These are phyloP conservation scores for Bacillus rossius DNA, from an alignment of 1,140 invertebrate species.

Conservation along the genomic window DNA sequence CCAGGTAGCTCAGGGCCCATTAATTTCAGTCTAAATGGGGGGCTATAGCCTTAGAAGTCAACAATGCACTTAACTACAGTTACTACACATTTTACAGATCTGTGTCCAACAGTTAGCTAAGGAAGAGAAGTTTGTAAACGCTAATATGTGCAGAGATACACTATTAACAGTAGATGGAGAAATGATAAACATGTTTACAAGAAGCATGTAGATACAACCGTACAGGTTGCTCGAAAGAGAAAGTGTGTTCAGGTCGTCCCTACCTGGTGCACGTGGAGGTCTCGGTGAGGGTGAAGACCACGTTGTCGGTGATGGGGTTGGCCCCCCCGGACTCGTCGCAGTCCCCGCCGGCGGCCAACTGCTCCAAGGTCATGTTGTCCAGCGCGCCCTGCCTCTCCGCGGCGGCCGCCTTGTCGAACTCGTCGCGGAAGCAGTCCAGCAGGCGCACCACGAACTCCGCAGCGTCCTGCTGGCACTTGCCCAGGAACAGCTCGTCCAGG, in stretches of 20 bases:
- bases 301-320: neutral
- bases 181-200: no score
- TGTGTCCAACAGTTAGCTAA: no score
- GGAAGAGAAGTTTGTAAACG: no score
- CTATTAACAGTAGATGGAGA: no score
- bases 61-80: no score
- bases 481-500: neutral
- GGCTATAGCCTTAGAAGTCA: no score
- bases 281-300: neutral
- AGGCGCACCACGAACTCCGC: slow-evolving; percentile 5
- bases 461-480: slow-evolving; percentile 5
- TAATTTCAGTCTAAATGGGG: no score
- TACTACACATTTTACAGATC: no score
- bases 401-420: neutral
- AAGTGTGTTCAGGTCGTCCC: neutral
- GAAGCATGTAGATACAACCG: no score
- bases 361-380: neutral
- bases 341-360: neutral
- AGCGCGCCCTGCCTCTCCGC: neutral
- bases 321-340: neutral
- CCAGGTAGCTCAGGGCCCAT: no score
- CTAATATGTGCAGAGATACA: no score
- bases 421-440: slow-evolving; percentile 2
- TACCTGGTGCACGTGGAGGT: neutral
- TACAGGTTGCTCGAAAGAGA: no score